phyloP scores from a whole-genome alignment of 1,140 invertebrate genomes.

The Lasioglossum albipes region DNA sequence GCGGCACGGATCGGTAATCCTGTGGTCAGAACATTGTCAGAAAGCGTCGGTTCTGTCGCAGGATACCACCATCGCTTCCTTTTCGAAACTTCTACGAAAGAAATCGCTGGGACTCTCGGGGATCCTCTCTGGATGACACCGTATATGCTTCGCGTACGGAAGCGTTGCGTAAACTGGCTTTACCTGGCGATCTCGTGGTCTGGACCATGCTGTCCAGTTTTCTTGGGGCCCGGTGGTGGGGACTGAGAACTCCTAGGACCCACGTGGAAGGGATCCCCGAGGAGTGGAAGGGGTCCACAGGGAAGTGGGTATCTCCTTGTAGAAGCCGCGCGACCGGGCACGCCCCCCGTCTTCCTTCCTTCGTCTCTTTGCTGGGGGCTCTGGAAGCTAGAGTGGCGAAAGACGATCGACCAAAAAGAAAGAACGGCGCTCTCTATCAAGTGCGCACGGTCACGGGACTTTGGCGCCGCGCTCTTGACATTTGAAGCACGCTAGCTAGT shows the following conservation, averaged over 20 bases:
- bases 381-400: constrained; percentile 31
- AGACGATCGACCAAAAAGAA: constrained; percentile 43
- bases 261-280: constrained; percentile 67
- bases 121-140: constrained; percentile 12
- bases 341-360: constrained; percentile 71
- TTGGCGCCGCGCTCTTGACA: constrained; percentile 57
- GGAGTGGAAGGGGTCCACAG: constrained; percentile 67
- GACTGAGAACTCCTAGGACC: constrained; percentile 52
- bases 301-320: constrained; percentile 77
- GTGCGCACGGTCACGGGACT: constrained; percentile 38
- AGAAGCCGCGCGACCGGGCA: constrained; percentile 74
- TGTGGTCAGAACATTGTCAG: neutral
- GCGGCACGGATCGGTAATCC: neutral
- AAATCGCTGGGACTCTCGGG: constrained; percentile 19
- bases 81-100: neutral
- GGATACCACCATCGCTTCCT: constrained; percentile 5
- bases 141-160: constrained; percentile 69
- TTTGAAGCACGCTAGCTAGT: constrained; percentile 21
- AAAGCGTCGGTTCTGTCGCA: neutral
- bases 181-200: constrained; percentile 75
- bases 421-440: constrained; percentile 45
- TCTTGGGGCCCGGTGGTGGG: constrained; percentile 71
- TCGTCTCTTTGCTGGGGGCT: constrained; percentile 72
- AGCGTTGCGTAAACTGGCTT: constrained; percentile 77
- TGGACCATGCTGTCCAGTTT: constrained; percentile 78